Evolutionary conservation across 2,113 vertebrate species (phyloP).

Genomic region (Poeciliopsis occidentalis): DNA sequence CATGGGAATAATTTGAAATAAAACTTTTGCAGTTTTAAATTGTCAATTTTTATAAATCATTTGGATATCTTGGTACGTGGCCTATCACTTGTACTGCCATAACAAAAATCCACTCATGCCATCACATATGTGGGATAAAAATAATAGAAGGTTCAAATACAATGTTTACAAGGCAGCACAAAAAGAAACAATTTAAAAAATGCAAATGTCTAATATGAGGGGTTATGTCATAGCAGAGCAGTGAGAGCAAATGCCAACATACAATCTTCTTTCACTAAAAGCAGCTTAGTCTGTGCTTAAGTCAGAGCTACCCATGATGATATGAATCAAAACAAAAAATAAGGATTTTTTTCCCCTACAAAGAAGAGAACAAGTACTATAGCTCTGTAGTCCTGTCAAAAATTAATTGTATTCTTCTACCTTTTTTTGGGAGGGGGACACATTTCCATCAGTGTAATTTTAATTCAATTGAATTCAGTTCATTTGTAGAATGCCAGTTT

Average conservation of each 20-base stretch:
- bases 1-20: too few species aligned
- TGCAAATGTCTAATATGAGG: slow-evolving; percentile 34
- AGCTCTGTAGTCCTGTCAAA: background rate
- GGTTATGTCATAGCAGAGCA: background rate
- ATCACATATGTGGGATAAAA: too few species aligned
- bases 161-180: slow-evolving; percentile 31
- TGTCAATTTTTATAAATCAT: too few species aligned
- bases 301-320: background rate
- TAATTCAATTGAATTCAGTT: too few species aligned
- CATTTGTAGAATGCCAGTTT: too few species aligned
- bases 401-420: too few species aligned
- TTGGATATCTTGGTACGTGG: too few species aligned
- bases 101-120: too few species aligned
- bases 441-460: too few species aligned
- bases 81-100: too few species aligned
- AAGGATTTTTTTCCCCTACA: background rate
- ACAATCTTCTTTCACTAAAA: background rate
- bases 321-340: background rate
- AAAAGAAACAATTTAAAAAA: slow-evolving; percentile 58
- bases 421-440: too few species aligned
- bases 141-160: slow-evolving; percentile 12
- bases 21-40: too few species aligned
- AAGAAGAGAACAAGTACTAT: background rate
- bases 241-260: background rate
- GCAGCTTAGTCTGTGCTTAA: background rate